Percentiles rank a stretch among this genome's conserved stretches.
phyloP scores from a whole-genome alignment of 30 jellyfish, hydroid and myxozoan species.

The Aurelia aurita region DNA sequence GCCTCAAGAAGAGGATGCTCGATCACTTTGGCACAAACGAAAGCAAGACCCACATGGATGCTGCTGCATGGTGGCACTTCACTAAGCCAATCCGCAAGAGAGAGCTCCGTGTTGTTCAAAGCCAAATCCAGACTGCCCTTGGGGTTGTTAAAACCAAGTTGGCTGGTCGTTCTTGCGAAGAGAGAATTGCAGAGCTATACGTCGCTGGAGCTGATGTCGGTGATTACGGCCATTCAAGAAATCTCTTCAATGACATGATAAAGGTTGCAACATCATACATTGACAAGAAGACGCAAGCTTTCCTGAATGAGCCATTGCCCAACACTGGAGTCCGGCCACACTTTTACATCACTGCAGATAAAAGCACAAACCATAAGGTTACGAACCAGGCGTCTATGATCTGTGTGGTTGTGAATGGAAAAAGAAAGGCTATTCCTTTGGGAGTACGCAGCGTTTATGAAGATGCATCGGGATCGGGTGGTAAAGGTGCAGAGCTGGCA shows the following conservation, averaged over 20 bases:
- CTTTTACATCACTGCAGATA: too few species aligned
- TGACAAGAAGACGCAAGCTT: too few species aligned
- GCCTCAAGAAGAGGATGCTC: background rate
- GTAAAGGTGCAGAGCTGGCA: too few species aligned
- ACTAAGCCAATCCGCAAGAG: conserved; percentile 1
- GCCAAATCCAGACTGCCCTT: too few species aligned
- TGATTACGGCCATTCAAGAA: conserved; percentile 7
- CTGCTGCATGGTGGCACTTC: conserved; percentile 16
- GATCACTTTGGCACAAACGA: background rate
- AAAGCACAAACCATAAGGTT: too few species aligned
- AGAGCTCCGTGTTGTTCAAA: background rate
- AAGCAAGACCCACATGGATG: conserved; percentile 12
- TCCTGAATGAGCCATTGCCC: too few species aligned
- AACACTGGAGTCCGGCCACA: too few species aligned
- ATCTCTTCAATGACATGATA: conserved; percentile 2
- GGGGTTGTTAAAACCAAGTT: too few species aligned
- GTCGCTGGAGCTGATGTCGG: conserved; percentile 5
- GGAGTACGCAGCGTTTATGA: conserved; percentile 2
- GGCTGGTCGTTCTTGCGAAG: too few species aligned
- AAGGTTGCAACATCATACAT: background rate
- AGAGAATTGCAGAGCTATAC: background rate
- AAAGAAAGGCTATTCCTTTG: conserved; percentile 12
- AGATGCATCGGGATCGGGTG: conserved; percentile 3
- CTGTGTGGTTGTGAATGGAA: conserved; percentile 13
- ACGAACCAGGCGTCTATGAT: background rate